Evolutionary conservation across 2,797 vertebrate species (phyloP), one percentile per base, ranked within the genome.

Genomic region (Rhinella marina): DNA sequence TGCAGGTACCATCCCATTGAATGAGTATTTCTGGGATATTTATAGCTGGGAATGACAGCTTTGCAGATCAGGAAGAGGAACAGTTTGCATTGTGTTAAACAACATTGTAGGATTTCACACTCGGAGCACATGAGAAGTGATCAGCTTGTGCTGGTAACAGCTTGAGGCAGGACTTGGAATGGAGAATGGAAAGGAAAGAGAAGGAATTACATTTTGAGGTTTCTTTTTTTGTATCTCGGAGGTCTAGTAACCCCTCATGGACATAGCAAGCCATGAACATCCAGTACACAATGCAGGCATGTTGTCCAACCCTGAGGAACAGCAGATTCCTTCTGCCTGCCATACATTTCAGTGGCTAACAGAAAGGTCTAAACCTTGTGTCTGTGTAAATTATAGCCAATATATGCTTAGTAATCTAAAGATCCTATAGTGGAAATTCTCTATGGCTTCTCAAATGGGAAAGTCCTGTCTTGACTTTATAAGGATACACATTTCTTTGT

Each of bases 101-200:
- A 14, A 21, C 19, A 76, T 56, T 66, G 61, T 84, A 75, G 82
- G 23, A 25, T 25, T 79, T 86, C 84, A 79, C 76, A 77, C 66
- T 83, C 50, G n/a, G 50, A 56, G 48, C 75, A 54, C 75, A 54
- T 77, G 75, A 54, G 7, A n/a, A 54, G 48, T 50, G 23, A 54
- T 54, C 48, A 14, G 75, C 25, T 50, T 54, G 9, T 50, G 23
- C 48, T 52, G 75, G 29, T 41, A 41, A 73, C 17, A 41, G 29
- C 66, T 70, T 8, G 9, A 50, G 41, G 72, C 72, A 23, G 17
- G 12, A n/a, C 75, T 1, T 1, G 23, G 23, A 54, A 77, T n/a
- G 75, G 23, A 77, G 75, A n/a, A 14, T 21, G 41, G 11, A 76
- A 52, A 21, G 0, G 17, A 16, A 52, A 54, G 48, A 16, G 75